A percentile compares a stretch with the other conserved stretches of the same genome.
Evolutionary conservation across 2,797 vertebrate species (phyloP).

Genomic region (Eleutherodactylus coqui): DNA sequence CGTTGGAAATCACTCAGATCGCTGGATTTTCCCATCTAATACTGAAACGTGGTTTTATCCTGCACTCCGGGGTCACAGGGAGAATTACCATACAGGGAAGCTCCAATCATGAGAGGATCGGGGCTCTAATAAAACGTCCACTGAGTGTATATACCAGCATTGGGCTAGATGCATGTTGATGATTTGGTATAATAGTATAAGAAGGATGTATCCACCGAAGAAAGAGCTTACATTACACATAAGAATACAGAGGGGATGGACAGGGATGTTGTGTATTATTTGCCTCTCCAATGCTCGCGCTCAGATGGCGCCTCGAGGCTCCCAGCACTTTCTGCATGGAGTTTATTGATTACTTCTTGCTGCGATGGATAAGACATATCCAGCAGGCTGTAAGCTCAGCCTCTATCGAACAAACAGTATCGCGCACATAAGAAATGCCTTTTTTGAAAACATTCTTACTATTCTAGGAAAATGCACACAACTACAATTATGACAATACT

Average conservation of each 20-base stretch:
- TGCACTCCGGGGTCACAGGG: too few species aligned
- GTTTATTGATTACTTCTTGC: slow-evolving; percentile 11
- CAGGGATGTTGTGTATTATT: neutral
- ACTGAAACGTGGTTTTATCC: too few species aligned
- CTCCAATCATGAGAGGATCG: too few species aligned
- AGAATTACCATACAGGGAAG: too few species aligned
- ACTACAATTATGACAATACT: too few species aligned
- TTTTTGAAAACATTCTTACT: neutral
- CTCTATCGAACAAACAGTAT: neutral
- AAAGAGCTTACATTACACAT: neutral
- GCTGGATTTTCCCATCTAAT: too few species aligned
- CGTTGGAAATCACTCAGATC: too few species aligned
- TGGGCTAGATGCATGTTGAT: too few species aligned
- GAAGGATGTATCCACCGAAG: neutral
- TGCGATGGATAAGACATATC: slow-evolving; percentile 5
- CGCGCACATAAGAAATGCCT: neutral
- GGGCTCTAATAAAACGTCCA: too few species aligned
- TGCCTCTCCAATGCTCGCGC: neutral
- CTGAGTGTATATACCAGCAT: too few species aligned
- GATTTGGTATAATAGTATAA: too few species aligned
- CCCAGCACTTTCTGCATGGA: slow-evolving; percentile 21
- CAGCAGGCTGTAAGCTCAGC: neutral
- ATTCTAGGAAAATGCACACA: neutral
- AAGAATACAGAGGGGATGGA: neutral
- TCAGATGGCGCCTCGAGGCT: slow-evolving; percentile 20